phyloP scores from a whole-genome alignment of 2,888 invertebrate species.

The Agrotis clavis region DNA sequence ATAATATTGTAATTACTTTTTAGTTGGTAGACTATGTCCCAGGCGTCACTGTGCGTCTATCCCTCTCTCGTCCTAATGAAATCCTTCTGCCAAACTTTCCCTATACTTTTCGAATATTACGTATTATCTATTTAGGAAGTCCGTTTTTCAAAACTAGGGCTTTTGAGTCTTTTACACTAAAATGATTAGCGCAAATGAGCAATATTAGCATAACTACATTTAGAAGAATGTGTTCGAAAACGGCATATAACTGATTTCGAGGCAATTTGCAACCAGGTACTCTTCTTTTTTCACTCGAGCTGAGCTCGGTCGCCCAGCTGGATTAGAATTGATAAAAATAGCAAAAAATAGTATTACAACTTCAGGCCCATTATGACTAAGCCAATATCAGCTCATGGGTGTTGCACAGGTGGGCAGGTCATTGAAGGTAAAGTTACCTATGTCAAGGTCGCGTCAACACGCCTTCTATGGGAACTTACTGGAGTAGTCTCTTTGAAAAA shows the following conservation, averaged over 20 bases:
- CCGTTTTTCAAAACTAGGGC: background rate
- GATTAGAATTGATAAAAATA: background rate
- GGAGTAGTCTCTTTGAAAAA: background rate
- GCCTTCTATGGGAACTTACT: background rate
- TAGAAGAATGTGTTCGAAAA: too few species aligned
- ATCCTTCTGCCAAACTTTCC: background rate
- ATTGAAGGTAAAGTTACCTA: background rate
- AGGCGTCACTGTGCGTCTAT: background rate
- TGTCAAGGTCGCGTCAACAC: background rate
- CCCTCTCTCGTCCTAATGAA: background rate
- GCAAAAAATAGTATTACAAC: background rate
- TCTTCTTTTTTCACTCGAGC: too few species aligned
- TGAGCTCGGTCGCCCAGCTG: too few species aligned
- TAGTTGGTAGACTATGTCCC: background rate
- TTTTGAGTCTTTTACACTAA: background rate
- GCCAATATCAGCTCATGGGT: background rate
- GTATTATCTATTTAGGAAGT: background rate
- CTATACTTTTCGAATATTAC: background rate
- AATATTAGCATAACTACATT: too few species aligned
- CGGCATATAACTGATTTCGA: too few species aligned
- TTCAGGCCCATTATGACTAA: background rate
- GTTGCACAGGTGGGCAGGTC: conserved; percentile 11
- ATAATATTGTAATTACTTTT: background rate
- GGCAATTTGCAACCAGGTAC: too few species aligned
- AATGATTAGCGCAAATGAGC: too few species aligned